These are phyloP conservation scores for Subanguina moxae DNA, from an alignment of 1,140 invertebrate species.

Conservation along the genomic window DNA sequence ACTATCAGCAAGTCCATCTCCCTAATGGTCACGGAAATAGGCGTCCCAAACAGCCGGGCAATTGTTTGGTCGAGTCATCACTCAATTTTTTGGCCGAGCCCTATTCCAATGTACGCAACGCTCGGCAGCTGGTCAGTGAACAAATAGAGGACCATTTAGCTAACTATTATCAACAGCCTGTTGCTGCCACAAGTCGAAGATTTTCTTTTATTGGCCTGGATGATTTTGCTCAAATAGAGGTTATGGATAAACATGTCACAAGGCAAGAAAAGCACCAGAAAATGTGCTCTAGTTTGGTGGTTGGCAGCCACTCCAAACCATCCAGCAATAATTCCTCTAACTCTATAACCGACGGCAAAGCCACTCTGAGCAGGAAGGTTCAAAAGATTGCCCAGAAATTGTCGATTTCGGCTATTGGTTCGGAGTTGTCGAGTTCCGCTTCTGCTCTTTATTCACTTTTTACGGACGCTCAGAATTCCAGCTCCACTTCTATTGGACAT, in stretches of 20 bases:
- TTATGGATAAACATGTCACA: neutral
- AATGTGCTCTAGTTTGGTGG: neutral
- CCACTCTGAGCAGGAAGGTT: constrained; percentile 19
- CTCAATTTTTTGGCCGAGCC: no score
- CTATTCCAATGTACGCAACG: no score
- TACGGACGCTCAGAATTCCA: constrained; percentile 16
- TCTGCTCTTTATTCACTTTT: constrained; percentile 43
- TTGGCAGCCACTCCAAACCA: neutral
- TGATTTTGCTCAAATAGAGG: neutral
- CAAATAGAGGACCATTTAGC: neutral
- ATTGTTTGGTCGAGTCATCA: no score
- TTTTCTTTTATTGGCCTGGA: constrained; percentile 2
- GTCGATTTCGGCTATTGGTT: constrained; percentile 29
- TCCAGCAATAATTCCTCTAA: neutral
- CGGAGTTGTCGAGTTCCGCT: constrained; percentile 36
- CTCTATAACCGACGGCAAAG: constrained; percentile 12
- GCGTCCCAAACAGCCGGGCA: no score
- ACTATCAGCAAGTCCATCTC: no score
- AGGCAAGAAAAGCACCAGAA: neutral
- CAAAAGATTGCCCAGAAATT: constrained; percentile 31
- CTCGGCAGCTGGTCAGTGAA: no score
- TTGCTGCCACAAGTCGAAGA: neutral
- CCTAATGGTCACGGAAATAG: no score
- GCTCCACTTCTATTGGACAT: neutral
- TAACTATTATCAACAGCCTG: neutral